A percentile compares a stretch with the other conserved stretches of the same genome.
These are phyloP conservation scores for Spheniscus humboldti DNA, from an alignment of 2,797 vertebrate genomes.

Conservation along the genomic window DNA sequence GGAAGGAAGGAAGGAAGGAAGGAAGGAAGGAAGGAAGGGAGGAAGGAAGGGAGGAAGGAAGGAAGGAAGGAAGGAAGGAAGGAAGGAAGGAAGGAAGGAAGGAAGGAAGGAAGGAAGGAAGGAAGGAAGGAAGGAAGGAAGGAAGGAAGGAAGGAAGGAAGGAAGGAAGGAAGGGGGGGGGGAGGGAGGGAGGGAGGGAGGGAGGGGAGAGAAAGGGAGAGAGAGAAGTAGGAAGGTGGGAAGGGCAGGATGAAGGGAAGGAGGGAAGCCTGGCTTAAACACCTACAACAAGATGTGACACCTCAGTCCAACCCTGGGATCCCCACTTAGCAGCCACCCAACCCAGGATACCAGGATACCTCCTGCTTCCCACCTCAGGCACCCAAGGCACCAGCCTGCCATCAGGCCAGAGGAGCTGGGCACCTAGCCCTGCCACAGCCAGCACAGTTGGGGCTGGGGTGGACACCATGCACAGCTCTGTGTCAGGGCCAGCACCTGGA, in stretches of 20 bases:
- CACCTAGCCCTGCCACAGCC: neutral
- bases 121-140: neutral
- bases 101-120: neutral
- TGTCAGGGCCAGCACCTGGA: neutral
- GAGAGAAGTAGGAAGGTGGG: neutral
- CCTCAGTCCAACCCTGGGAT: neutral
- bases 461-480: too few relatives aligned
- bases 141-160: too few relatives aligned
- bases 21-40: neutral
- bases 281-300: neutral
- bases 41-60: neutral
- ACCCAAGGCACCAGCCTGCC: neutral
- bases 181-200: too few relatives aligned
- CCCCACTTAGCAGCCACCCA: neutral
- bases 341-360: neutral
- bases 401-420: neutral
- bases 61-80: neutral
- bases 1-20: neutral
- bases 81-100: too few relatives aligned
- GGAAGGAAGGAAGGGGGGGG: too few relatives aligned
- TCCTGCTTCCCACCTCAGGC: fast-evolving
- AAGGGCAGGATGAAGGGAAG: neutral
- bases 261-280: neutral
- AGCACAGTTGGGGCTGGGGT: fast-evolving
- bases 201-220: neutral